Evolutionary conservation across 2,797 vertebrate genomes (phyloP).

Genomic region (Argentina silus): DNA sequence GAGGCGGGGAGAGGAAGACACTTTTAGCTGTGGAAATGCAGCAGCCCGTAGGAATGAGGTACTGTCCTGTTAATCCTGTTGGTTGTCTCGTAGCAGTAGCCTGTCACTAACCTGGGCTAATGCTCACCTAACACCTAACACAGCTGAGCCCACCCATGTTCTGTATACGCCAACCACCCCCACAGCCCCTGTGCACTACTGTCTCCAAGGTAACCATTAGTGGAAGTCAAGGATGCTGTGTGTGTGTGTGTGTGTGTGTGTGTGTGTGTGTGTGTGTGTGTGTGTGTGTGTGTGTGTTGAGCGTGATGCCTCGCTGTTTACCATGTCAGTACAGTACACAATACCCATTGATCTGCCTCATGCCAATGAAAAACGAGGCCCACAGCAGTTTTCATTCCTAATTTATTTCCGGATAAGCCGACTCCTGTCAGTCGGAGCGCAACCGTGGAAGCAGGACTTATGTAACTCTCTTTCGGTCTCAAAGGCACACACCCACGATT

Average conservation of each 20-base stretch:
- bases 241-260: not conserved
- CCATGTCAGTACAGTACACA: no score
- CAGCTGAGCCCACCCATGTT: not conserved
- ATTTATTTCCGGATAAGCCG: slow-evolving; percentile 40
- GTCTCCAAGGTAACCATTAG: not conserved
- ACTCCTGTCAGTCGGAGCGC: slow-evolving; percentile 38
- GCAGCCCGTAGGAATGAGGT: no score
- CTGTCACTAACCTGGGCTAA: no score
- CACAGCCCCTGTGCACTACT: not conserved
- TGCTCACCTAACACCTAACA: not conserved
- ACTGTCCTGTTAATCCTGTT: no score
- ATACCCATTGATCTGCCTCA: not conserved
- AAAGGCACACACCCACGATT: slow-evolving; percentile 54
- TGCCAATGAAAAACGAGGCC: slow-evolving; percentile 25
- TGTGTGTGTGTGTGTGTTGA: not conserved
- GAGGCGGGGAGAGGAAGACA: no score
- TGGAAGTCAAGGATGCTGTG: slow-evolving; percentile 4
- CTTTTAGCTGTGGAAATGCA: no score
- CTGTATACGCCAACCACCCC: not conserved
- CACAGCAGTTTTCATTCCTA: not conserved
- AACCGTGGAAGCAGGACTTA: slow-evolving; percentile 40
- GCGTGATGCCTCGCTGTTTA: not conserved
- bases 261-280: not conserved
- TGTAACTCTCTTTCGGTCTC: slow-evolving; percentile 52
- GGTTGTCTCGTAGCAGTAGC: no score